phyloP scores from a whole-genome alignment of 2,113 vertebrate genomes.

The Pseudopipra pipra region DNA sequence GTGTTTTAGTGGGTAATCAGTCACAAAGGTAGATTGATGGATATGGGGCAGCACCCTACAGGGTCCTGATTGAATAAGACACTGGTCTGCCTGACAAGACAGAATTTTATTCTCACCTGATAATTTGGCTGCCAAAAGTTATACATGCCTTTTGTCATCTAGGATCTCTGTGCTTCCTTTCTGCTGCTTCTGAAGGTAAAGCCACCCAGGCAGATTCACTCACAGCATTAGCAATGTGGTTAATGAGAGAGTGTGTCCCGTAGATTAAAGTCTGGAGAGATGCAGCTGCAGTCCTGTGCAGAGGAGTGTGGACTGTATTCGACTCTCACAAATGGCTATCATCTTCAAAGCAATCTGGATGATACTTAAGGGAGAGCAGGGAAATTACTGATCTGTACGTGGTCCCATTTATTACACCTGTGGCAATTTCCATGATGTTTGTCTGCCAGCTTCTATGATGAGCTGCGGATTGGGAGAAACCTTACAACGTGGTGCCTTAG shows the following conservation, averaged over 20 bases:
- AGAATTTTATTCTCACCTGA: not conserved
- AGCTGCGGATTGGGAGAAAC: not conserved
- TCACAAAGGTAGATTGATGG: not conserved
- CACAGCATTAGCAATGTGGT: rapidly evolving
- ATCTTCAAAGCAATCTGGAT: not conserved
- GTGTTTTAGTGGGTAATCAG: not conserved
- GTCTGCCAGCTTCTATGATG: not conserved
- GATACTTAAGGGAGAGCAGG: not conserved
- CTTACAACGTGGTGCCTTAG: not conserved
- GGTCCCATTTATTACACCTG: not conserved
- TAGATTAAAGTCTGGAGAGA: not conserved
- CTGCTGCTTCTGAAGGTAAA: not conserved
- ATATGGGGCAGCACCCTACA: not conserved
- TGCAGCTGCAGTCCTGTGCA: not conserved
- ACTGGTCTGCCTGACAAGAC: not conserved
- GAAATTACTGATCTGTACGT: not conserved
- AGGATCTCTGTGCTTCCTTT: not conserved
- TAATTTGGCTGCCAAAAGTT: not conserved
- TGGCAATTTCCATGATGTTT: not conserved
- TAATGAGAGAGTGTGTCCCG: not conserved
- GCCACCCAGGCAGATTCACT: not conserved
- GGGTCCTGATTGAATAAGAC: not conserved
- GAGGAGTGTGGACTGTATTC: not conserved
- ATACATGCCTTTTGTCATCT: not conserved
- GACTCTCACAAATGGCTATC: not conserved